These are phyloP conservation scores for Harmothoe impar DNA, from an alignment of 2,888 invertebrate species.

Conservation along the genomic window DNA sequence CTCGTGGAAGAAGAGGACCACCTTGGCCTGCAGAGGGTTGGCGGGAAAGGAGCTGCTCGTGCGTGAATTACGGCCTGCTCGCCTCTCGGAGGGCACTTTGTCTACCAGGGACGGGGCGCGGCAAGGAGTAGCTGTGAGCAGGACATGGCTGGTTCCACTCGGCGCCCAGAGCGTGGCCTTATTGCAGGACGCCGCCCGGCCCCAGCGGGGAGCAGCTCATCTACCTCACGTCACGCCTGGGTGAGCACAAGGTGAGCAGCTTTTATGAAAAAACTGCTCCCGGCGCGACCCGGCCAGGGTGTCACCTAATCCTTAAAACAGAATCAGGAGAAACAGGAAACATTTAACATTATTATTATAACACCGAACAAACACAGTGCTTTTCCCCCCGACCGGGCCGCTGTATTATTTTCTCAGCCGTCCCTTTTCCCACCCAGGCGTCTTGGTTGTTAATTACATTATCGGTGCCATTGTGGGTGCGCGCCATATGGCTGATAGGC, in stretches of 20 bases:
- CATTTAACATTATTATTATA: not conserved
- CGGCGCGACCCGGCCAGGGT: not conserved
- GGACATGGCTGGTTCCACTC: not conserved
- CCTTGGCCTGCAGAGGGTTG: not conserved
- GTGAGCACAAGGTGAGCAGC: not conserved
- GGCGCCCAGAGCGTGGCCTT: not conserved
- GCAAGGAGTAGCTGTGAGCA: not conserved
- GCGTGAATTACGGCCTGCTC: not conserved
- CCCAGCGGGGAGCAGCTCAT: not conserved
- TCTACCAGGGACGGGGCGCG: not conserved
- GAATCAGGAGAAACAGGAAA: not conserved
- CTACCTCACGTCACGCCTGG: not conserved
- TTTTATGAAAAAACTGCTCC: not conserved
- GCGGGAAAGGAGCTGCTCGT: not conserved
- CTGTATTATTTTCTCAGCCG: not conserved
- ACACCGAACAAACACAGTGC: no score
- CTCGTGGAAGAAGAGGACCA: not conserved
- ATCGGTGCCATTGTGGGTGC: not conserved
- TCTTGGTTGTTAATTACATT: not conserved
- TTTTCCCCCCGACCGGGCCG: not conserved
- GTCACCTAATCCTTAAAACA: slow-evolving; percentile 14
- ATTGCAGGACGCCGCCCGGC: not conserved
- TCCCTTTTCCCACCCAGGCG: not conserved
- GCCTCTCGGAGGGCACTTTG: not conserved
- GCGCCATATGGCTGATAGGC: not conserved